Evolutionary conservation across 2,888 invertebrate genomes (phyloP), one percentile per base, ranked within the genome.

Genomic region (Polydrusus pterygomalis): DNA sequence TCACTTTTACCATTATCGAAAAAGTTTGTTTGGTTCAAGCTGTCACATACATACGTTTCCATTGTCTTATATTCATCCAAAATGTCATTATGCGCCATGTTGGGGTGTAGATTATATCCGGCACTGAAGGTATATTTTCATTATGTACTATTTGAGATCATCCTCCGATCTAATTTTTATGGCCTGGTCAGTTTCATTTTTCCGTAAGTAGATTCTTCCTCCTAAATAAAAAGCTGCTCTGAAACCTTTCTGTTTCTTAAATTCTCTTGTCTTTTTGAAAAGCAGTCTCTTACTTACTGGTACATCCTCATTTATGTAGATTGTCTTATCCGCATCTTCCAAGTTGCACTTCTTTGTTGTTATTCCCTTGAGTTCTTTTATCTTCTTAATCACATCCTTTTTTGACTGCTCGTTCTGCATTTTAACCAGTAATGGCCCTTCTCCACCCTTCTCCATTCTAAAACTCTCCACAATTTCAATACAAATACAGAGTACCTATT

Each of bases 301-400:
- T 34, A 62, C 47, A 60, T 70, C 70, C 34, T 70, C 70, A 18
- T 70, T 70, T 20, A 70, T 17, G 18, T 47, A 70, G 17, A 70
- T 70, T 25, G 45, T 60, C n/a, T 49, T 17, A 65, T 65, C 49
- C 43, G 25, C 20, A 40, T 60, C 70, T 43, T 60, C 45, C 17
- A 62, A 34, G 1, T 30, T 34, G 30, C 70, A 62, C 47, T 70
- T 51, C 20, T 15, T 38, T 25, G 51, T 18, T 20, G 68, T 68
- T 34, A 54, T 25, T 25, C 68, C 68, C 43, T 54, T 68, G 13
- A 68, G 38, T 15, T 25, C n/a, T 18, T 38, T 49, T 3, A 60
- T 34, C 5, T 13, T 60, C 34, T 60, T 60, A 13, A 60, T 7
- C 2, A 60, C 30, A 2, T 30, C 60, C 9, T 17, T 60, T 34